Evolutionary conservation across 2,113 vertebrate genomes (phyloP).

Genomic region (Catagonus wagneri): DNA sequence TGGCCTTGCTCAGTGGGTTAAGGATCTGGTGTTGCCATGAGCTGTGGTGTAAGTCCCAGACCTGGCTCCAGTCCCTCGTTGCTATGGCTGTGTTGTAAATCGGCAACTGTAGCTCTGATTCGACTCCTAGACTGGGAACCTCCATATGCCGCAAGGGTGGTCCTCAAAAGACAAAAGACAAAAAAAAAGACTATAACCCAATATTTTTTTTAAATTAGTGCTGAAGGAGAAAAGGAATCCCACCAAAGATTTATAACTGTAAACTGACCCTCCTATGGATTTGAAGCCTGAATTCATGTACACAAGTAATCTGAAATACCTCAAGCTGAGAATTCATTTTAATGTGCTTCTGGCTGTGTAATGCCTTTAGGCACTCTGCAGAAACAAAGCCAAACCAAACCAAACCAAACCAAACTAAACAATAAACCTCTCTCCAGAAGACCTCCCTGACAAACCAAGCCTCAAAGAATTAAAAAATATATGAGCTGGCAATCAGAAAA

Average conservation of each 20-base stretch:
- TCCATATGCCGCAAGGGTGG: too few species aligned
- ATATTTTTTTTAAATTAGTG: neutral
- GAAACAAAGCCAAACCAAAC: neutral
- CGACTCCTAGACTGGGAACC: too few species aligned
- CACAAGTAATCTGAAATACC: neutral
- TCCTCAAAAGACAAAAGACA: too few species aligned
- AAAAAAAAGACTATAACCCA: too few species aligned
- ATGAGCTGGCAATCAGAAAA: neutral
- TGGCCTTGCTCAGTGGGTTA: too few species aligned
- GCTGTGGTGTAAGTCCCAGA: too few species aligned
- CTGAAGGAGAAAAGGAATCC: neutral
- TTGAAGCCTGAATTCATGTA: neutral
- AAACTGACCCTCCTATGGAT: neutral
- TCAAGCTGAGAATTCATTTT: slow-evolving; percentile 1
- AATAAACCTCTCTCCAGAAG: neutral
- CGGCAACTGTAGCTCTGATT: too few species aligned
- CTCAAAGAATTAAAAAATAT: neutral
- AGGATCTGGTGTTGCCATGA: too few species aligned
- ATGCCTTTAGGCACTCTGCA: neutral
- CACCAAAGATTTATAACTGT: neutral
- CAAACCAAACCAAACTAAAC: neutral
- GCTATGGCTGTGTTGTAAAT: too few species aligned
- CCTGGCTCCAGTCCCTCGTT: too few species aligned
- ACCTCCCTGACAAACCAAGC: neutral
- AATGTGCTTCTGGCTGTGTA: neutral